Percentiles rank a stretch among this genome's conserved stretches.
These are phyloP conservation scores for Lypha dubia DNA, from an alignment of 2,888 invertebrate genomes.

Conservation along the genomic window DNA sequence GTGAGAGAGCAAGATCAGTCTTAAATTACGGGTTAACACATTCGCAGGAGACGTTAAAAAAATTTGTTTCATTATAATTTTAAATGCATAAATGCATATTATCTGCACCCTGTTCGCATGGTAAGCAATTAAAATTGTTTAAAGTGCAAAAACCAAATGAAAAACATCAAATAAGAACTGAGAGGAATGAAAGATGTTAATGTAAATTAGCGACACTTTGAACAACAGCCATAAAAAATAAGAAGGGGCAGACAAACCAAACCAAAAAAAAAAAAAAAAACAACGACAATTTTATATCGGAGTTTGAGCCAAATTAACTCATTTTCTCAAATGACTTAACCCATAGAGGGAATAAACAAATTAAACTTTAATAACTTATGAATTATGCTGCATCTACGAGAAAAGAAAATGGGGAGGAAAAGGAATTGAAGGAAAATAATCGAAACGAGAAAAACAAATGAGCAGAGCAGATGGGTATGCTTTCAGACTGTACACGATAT, in stretches of 20 bases:
- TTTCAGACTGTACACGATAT: too few relatives aligned
- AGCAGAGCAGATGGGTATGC: too few relatives aligned
- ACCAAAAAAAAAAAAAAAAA: constrained; percentile 29
- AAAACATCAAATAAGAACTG: constrained; percentile 36
- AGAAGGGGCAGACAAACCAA: neutral
- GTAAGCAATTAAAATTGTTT: constrained; percentile 62
- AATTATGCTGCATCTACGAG: too few relatives aligned
- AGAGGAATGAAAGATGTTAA: constrained; percentile 60
- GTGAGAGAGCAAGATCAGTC: neutral
- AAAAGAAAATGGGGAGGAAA: too few relatives aligned
- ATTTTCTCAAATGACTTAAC: constrained; percentile 31
- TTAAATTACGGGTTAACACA: too few relatives aligned
- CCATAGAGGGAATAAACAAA: neutral
- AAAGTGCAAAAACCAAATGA: constrained; percentile 36
- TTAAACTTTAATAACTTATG: neutral
- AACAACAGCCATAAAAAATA: constrained; percentile 24
- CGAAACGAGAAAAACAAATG: too few relatives aligned
- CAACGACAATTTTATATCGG: constrained; percentile 12
- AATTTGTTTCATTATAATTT: too few relatives aligned
- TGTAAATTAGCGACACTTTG: constrained; percentile 68
- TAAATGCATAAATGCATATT: too few relatives aligned
- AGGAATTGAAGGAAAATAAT: too few relatives aligned
- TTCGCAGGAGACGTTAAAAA: too few relatives aligned
- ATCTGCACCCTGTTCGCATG: constrained; percentile 21
- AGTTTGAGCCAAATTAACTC: constrained; percentile 61